Evolutionary conservation across 2,797 vertebrate genomes (phyloP).

Genomic region (Etheostoma perlongum): DNA sequence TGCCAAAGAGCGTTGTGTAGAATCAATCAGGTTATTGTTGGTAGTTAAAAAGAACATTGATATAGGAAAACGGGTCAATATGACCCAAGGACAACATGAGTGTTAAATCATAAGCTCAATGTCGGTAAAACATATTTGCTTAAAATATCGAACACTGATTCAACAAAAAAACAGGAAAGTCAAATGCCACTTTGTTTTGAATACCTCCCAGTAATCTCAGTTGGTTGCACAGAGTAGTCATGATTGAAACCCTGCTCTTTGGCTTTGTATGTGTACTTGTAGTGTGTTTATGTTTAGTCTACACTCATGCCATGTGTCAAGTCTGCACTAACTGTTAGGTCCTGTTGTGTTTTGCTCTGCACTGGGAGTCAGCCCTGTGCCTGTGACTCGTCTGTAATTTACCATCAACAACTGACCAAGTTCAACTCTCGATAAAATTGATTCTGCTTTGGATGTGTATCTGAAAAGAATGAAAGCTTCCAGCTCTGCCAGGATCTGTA

Average conservation of each 20-base stretch:
- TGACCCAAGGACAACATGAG: too few relatives aligned
- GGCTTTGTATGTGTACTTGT: constrained; percentile 37
- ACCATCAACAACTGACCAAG: constrained; percentile 15
- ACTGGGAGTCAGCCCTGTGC: constrained; percentile 23
- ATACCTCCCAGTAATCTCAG: constrained; percentile 11
- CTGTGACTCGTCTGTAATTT: constrained; percentile 19
- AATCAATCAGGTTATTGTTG: too few relatives aligned
- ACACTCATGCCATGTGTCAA: constrained; percentile 22
- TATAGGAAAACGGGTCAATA: too few relatives aligned
- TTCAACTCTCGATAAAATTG: constrained; percentile 1
- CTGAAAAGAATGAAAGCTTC: constrained; percentile 4
- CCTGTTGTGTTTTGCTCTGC: constrained; percentile 21
- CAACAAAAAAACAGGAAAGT: constrained; percentile 17
- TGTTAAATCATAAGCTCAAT: neutral
- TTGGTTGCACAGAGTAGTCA: constrained; percentile 2
- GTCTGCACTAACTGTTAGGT: constrained; percentile 37
- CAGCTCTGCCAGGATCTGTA: constrained; percentile 2
- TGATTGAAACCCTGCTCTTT: constrained; percentile 44
- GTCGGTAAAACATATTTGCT: neutral
- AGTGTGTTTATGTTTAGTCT: constrained; percentile 62
- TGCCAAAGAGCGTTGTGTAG: too few relatives aligned
- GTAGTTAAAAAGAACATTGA: too few relatives aligned
- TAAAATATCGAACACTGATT: neutral
- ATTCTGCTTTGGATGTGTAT: neutral
- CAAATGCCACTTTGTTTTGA: constrained; percentile 23